A percentile compares a stretch with the other conserved stretches of the same genome.
Conservation (phyloP, 2,888 invertebrate genomes). For the Amphimallon solstitiale region DNA sequence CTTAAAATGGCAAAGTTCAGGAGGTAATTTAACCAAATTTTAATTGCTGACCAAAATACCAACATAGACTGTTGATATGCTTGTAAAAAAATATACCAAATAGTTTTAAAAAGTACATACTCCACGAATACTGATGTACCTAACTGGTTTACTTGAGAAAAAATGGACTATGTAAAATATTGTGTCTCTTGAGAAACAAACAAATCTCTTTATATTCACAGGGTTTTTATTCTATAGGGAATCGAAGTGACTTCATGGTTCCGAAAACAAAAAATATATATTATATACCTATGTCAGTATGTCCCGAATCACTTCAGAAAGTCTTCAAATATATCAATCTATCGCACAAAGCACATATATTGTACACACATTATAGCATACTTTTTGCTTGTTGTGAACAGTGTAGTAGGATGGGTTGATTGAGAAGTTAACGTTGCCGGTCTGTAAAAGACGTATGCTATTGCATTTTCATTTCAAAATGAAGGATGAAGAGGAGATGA, state of each 20-base stretch:
- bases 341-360: constrained; percentile 23
- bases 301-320: constrained; percentile 4
- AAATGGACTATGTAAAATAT: constrained; percentile 27
- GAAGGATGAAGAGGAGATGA: constrained; percentile 3
- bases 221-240: constrained; percentile 26
- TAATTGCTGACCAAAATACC: constrained; percentile 38
- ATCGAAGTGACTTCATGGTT: constrained; percentile 13
- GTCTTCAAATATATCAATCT: constrained; percentile 17
- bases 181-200: constrained; percentile 22
- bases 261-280: constrained; percentile 3
- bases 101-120: constrained; percentile 4
- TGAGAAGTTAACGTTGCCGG: not conserved
- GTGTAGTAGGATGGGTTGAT: constrained; percentile 31
- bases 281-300: not conserved
- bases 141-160: constrained; percentile 17
- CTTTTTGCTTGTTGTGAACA: constrained; percentile 17
- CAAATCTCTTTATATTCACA: constrained; percentile 34
- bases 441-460: not conserved
- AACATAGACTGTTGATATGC: constrained; percentile 36
- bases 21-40: constrained; percentile 60
- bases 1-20: constrained; percentile 62
- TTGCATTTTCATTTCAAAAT: not conserved
- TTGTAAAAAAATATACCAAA: constrained; percentile 35
- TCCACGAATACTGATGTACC: constrained; percentile 1
- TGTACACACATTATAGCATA: not conserved